Evolutionary conservation across 2,113 vertebrate species (phyloP), one percentile per base, ranked within the genome.

Genomic region (Chaenogobius annularis): DNA sequence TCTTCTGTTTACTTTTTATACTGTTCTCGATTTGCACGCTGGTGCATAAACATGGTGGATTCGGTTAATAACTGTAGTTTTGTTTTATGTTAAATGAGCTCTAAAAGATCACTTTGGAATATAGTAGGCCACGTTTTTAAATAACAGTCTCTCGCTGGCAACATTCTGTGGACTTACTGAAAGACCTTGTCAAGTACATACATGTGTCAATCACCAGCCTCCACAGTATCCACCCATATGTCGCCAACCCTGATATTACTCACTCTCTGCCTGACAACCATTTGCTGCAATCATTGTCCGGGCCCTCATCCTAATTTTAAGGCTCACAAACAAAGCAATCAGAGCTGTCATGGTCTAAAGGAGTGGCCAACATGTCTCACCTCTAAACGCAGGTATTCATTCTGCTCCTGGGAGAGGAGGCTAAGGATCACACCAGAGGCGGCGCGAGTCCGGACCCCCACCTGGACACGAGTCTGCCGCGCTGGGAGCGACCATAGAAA

Each of bases 341-440:
- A 63, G 52, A 70, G 79, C 83, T 76, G 74, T 81, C 71, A 70
- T 68, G 73, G 68, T 81, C 79, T 37, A 72, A 68, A 67, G 70
- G 35, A 62, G 55, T 66, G 69, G 59, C 70, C 40, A 7, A 55
- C 35, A 14, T 48, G 73, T 86, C 94, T 93, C 84, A 96, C 95
- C 94, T 96, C 94, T 26, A 96, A 87, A 23, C 91, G 92, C 35
- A 97, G 91, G 86, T 96, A 93, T 72, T 96, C 95, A 14, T 90
- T 94, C 87, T 93, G 94, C 66, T 83, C 92, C 37, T 81, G 91
- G 43, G 95, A 94, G 20, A 90, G 82, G 81, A 96, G 44, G 87
- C 90, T 93, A 40, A 90, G 67, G 90, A 97, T 85, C 74, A 95
- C 84, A 1, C 95, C 79, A 10, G 88, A 5, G 35, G 89, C 54